Evolutionary conservation across 2,888 invertebrate species (phyloP).

Genomic region (Dicyrtoma fusca): DNA sequence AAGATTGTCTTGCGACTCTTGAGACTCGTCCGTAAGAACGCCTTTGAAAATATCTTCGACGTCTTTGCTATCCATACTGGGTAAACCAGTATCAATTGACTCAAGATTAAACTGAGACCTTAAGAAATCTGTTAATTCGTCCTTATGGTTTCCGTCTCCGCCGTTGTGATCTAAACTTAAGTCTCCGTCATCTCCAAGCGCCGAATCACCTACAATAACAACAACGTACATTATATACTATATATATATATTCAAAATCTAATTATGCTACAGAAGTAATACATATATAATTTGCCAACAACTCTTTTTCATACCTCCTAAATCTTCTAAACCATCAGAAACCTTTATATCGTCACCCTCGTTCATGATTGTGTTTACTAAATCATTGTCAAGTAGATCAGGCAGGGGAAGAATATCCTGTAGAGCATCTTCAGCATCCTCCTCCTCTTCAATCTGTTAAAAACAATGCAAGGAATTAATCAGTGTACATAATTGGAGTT

Average conservation of each 20-base stretch:
- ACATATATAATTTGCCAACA: too few relatives aligned
- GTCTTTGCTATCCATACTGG: slow-evolving; percentile 87
- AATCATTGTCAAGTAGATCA: slow-evolving; percentile 69
- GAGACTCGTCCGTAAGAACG: slow-evolving; percentile 77
- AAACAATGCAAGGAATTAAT: slow-evolving; percentile 11
- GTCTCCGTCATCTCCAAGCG: slow-evolving; percentile 45
- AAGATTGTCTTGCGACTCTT: slow-evolving; percentile 74
- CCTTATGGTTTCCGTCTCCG: slow-evolving; percentile 65
- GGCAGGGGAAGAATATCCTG: slow-evolving; percentile 70
- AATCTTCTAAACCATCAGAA: slow-evolving; percentile 63
- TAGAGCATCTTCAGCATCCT: slow-evolving; percentile 68
- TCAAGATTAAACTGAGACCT: slow-evolving; percentile 72
- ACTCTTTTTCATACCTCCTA: slow-evolving; percentile 59
- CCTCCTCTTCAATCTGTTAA: slow-evolving; percentile 60
- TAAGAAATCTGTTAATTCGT: slow-evolving; percentile 71
- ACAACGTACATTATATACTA: too few relatives aligned
- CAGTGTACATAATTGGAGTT: too few relatives aligned
- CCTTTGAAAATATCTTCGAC: slow-evolving; percentile 91
- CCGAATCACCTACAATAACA: slow-evolving; percentile 33
- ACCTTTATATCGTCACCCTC: slow-evolving; percentile 65
- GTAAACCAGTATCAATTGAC: slow-evolving; percentile 70
- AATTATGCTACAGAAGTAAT: too few relatives aligned
- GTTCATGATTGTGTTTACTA: slow-evolving; percentile 72
- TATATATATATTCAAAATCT: too few relatives aligned
- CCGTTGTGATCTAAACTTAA: slow-evolving; percentile 46